A percentile compares a stretch with the other conserved stretches of the same genome.
These are phyloP conservation scores for Neogobius melanostomus DNA, from an alignment of 2,113 vertebrate species.

Conservation along the genomic window DNA sequence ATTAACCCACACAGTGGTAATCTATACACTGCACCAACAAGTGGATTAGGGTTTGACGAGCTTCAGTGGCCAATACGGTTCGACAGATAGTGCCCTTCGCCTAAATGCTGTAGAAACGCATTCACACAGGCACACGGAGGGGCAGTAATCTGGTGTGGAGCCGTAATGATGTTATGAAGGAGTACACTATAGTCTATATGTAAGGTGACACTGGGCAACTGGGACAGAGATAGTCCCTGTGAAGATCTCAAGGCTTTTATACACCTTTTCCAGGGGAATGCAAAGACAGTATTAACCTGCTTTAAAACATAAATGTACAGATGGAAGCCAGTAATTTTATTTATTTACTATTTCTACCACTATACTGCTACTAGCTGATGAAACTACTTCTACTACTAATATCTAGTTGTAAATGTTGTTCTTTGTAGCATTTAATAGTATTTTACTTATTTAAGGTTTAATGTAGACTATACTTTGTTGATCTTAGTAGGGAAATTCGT, in stretches of 20 bases:
- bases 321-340: too few relatives aligned
- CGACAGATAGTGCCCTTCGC: conserved; percentile 37
- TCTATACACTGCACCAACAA: conserved; percentile 43
- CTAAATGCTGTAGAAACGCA: conserved; percentile 8
- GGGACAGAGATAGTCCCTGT: background rate
- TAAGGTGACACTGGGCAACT: conserved; percentile 27
- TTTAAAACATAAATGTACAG: background rate
- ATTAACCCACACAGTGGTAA: conserved; percentile 43
- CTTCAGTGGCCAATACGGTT: conserved; percentile 34
- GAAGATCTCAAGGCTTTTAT: background rate
- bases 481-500: too few relatives aligned
- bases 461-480: too few relatives aligned
- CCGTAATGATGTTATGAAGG: conserved; percentile 22
- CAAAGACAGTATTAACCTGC: background rate
- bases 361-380: too few relatives aligned
- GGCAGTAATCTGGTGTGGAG: background rate
- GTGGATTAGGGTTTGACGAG: conserved; percentile 34
- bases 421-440: too few relatives aligned
- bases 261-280: background rate
- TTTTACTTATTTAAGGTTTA: too few relatives aligned
- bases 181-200: conserved; percentile 4
- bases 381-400: too few relatives aligned
- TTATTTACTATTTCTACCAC: too few relatives aligned
- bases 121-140: conserved; percentile 9
- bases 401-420: background rate